Evolutionary conservation across 2,113 vertebrate species (phyloP), one percentile per base, ranked within the genome.

Genomic region (Seriola rivoliana): DNA sequence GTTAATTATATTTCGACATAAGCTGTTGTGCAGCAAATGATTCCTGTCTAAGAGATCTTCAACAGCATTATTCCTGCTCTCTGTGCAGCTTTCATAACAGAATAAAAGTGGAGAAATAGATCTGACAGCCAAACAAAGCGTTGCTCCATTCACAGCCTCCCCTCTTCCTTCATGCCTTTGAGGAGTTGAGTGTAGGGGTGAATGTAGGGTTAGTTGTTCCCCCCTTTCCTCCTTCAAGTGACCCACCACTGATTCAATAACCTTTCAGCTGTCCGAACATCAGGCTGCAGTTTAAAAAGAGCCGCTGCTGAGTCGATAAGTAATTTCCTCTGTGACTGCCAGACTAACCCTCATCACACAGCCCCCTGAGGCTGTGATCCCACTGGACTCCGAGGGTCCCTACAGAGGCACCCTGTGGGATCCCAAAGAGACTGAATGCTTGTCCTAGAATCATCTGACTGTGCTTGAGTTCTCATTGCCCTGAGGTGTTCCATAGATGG

Each of bases 281-380:
- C 1, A 44, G 4, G 12, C 42, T 78, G 54, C 38, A 17, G 62
- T 57, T 71, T 32, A 36, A 78, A 85, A 81, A 62, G 40, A 66
- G 57, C 38, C 0, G 2, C 54, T 86, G 2, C 54, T 86, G 54
- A 79, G 84, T 91, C 65, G 9, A 85, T 80, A 85, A 50, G 57
- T 62, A 40, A 82, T 86, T 85, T 83, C 70, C 77, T 81, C 25
- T 34, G 1, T 58, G 38, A 38, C 67, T 40, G 10, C 14, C 44
- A 75, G 44, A 73, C 36, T 46, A 63, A 52, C 6, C 12, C 7
- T 48, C 13, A 72, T 72, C 65, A 52, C 14, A 34, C n/a, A 29
- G 17, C 21, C 44, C 63, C 65, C 40, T 57, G 62, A 64, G 71
- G 69, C 57, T 29, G 17, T 17, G 17, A 0, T 25, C 48, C 38